Evolutionary conservation across 2,113 vertebrate species (phyloP), one percentile per base, ranked within the genome.

Genomic region (Ornithorhynchus anatinus): DNA sequence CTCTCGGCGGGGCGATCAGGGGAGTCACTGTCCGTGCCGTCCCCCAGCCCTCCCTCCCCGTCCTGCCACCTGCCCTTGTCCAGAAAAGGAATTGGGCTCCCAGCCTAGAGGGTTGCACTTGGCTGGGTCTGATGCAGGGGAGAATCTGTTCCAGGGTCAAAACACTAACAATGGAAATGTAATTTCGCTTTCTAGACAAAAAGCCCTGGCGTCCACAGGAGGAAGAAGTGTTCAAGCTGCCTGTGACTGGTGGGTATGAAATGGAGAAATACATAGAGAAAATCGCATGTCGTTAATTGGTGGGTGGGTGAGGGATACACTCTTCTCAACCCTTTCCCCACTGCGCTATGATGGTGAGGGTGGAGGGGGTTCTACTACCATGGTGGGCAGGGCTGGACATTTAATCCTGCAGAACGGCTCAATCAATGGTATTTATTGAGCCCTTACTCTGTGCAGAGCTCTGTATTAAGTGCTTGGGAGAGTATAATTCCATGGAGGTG

Each of bases 161-260:
- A 72, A 77, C 43, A 79, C 77, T 70, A 76, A 61, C 79, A 65
- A 76, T 82, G 72, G 86, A 68, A 81, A 48, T 39, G 8, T 71
- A 63, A 63, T 79, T 79, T 84, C 36, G 75, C 79, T 76, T 79
- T 81, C 70, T 85, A 99, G 97, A 65, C 93, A 98, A 89, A 99
- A 98, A 92, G 96, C 97, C 44, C 85, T 99, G 88, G 96, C 97
- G 64, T 98, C 97, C 1, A 99, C 97, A 0, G 97, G 97, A 44
- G 96, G 97, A 85, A 95, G 96, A 89, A 99, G 97, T 0, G 97
- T 99, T 42, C 97, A 99, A 89, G 96, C 96, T 42, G 97, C 98
- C 59, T 99, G 98, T 88, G 98, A 99, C 93, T 99, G 98, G 98
- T 99, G 94, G 94, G 97, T 95, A 88, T 89, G 78, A 89, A 87